These are phyloP conservation scores for Scrobipalpa atriplicella DNA, from an alignment of 2,888 invertebrate species.

Conservation along the genomic window DNA sequence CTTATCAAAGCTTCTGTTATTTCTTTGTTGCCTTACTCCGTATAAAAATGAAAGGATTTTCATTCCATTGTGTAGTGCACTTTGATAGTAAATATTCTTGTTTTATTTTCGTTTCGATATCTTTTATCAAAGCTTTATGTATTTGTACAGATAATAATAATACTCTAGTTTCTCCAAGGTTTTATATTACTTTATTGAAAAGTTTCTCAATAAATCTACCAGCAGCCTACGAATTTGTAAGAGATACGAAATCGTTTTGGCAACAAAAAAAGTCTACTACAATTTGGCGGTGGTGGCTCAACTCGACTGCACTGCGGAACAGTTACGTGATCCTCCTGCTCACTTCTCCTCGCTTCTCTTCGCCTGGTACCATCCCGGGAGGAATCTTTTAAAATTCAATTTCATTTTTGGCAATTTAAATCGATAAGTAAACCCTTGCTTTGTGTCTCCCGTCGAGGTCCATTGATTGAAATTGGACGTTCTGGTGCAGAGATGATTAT, in stretches of 20 bases:
- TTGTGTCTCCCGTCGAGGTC: slow-evolving; percentile 17
- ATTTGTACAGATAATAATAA: too few relatives aligned
- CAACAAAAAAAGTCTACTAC: slow-evolving; percentile 29
- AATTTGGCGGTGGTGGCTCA: background rate
- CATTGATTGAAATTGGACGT: background rate
- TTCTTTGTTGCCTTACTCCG: too few relatives aligned
- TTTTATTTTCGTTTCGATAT: too few relatives aligned
- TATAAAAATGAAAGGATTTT: too few relatives aligned
- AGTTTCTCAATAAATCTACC: too few relatives aligned
- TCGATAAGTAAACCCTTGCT: slow-evolving; percentile 27
- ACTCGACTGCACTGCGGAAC: slow-evolving; percentile 67
- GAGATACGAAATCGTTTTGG: slow-evolving; percentile 23
- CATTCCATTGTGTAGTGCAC: too few relatives aligned
- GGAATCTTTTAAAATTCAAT: slow-evolving; percentile 6
- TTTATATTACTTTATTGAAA: too few relatives aligned
- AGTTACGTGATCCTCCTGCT: slow-evolving; percentile 67
- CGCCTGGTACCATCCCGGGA: slow-evolving; percentile 38
- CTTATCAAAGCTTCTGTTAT: too few relatives aligned
- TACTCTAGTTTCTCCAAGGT: too few relatives aligned
- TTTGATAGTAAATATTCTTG: too few relatives aligned
- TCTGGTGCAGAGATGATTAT: slow-evolving; percentile 18
- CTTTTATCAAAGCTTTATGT: too few relatives aligned
- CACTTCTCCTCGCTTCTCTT: slow-evolving; percentile 47
- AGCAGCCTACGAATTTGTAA: background rate
- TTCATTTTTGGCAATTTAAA: slow-evolving; percentile 23